These are phyloP conservation scores for Epizoanthus illoricatus DNA, from an alignment of 92 coral and sea anemone genomes.

Conservation along the genomic window DNA sequence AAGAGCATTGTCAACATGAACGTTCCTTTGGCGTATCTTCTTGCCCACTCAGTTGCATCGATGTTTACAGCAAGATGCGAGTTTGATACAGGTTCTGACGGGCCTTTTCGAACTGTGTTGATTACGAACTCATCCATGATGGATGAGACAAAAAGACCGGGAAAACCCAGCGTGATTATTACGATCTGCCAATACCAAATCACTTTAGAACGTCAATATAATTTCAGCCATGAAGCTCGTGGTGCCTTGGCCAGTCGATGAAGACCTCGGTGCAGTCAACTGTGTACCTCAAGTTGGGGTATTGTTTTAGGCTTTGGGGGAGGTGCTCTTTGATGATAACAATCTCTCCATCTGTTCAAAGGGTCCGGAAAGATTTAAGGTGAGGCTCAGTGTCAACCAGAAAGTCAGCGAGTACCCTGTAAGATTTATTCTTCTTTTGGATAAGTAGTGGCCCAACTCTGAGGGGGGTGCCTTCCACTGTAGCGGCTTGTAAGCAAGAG, in stretches of 20 bases:
- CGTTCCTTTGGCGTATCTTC: no score
- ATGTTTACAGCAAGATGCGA: no score
- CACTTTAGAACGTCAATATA: no score
- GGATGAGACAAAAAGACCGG: no score
- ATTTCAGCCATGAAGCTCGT: constrained; percentile 57
- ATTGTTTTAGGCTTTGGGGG: constrained; percentile 41
- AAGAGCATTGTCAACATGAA: no score
- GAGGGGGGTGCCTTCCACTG: constrained; percentile 50
- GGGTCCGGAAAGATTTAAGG: constrained; percentile 33
- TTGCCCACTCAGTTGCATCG: no score
- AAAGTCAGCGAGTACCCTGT: constrained; percentile 30
- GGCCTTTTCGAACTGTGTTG: no score
- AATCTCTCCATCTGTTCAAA: constrained; percentile 55
- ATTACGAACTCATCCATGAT: no score
- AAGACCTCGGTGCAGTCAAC: constrained; percentile 69
- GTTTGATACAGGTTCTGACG: no score
- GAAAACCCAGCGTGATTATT: no score
- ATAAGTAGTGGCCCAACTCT: constrained; percentile 48
- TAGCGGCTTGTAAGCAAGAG: constrained; percentile 37
- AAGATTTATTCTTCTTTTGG: constrained; percentile 26
- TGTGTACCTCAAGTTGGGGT: constrained; percentile 52
- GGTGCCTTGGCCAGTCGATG: constrained; percentile 58
- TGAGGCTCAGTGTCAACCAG: constrained; percentile 32
- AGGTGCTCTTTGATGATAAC: constrained; percentile 52
- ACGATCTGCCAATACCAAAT: no score